A percentile compares a stretch with the other conserved stretches of the same genome.
Conservation (phyloP, 2,113 vertebrate species). For the Sapayoa aenigma region DNA sequence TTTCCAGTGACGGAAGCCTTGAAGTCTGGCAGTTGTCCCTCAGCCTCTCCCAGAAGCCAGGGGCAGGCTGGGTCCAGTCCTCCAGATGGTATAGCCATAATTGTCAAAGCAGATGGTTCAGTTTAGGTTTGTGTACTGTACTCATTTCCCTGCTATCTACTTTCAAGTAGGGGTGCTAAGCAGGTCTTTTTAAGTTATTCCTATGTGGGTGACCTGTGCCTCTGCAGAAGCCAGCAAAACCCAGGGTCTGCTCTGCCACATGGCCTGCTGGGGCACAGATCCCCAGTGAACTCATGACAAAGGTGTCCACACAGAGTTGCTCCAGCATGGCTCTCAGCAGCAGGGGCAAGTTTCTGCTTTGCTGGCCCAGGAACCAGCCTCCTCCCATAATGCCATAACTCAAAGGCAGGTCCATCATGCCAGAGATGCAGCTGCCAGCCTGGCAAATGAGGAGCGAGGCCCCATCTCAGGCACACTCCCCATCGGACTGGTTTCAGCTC, state of each 20-base stretch:
- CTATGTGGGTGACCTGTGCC: background rate
- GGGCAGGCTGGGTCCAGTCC: background rate
- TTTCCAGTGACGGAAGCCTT: background rate
- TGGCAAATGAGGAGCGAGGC: no score
- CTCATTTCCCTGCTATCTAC: background rate
- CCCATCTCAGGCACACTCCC: fast-evolving
- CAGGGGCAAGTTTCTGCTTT: background rate
- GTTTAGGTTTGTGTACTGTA: constrained; percentile 1
- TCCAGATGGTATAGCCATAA: background rate
- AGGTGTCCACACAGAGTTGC: fast-evolving
- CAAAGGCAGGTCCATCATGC: background rate
- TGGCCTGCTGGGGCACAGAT: background rate
- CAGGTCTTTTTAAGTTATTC: background rate
- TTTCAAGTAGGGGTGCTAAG: background rate
- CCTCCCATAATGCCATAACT: background rate
- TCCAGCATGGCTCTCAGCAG: background rate
- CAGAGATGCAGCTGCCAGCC: background rate
- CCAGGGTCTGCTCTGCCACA: background rate
- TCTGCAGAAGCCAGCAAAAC: background rate
- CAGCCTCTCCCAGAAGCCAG: background rate
- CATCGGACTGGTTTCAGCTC: background rate
- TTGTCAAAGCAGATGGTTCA: constrained; percentile 34
- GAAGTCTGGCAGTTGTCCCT: background rate
- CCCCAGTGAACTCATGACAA: fast-evolving
- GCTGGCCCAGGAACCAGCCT: background rate